Base-by-base conservation (phyloP, 2,113 vertebrate genomes). In the Laticauda colubrina region DNA sequence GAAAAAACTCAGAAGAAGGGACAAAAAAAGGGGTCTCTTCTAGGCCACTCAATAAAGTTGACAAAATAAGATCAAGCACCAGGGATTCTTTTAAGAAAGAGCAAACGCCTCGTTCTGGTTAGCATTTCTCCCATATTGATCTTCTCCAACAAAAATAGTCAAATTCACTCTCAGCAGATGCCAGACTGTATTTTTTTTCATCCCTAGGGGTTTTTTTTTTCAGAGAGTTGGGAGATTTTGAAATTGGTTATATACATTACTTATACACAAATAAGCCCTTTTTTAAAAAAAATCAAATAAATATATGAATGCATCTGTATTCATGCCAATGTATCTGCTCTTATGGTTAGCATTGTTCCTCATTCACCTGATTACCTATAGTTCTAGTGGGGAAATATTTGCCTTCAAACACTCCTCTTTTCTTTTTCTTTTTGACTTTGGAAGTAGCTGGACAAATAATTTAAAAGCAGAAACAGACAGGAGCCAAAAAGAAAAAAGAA, bases 371-470 rank as follows among this genome's bases (percentile, higher is more conserved):
- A 93, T 95, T 96, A 95, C 92, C 95, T 96, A 95, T 96, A 88
- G 89, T 93, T 96, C 94, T 91, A 94, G 94, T 95, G 95, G 94
- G 96, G 96, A 96, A 90, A 94, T 94, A 94, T 93, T 57, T 96
- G 95, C 94, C 97, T 97, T 97, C 98, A 98, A 97, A 97, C 97
- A 97, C 97, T 97, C 97, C 96, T 53, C 96, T 94, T 96, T 96
- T 97, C 95, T 53, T 53, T 2, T 8, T 23, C 8, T 61, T 26
- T 61, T 11, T 2, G 94, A 96, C 96, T 97, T 97, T 96, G 96
- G 95, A 97, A 97, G 96, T 96, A 96, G 97, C 97, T 96, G 96
- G 98, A 98, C 97, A 97, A 97, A 97, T 97, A 97, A 98, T 98
- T 98, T 98, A 98, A 96, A 96, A 97, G 97, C 95, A 94, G 95